A percentile compares a stretch with the other conserved stretches of the same genome.
Evolutionary conservation across 30 jellyfish, hydroid and myxozoan genomes (phyloP).

Genomic region (Pelagia noctiluca): DNA sequence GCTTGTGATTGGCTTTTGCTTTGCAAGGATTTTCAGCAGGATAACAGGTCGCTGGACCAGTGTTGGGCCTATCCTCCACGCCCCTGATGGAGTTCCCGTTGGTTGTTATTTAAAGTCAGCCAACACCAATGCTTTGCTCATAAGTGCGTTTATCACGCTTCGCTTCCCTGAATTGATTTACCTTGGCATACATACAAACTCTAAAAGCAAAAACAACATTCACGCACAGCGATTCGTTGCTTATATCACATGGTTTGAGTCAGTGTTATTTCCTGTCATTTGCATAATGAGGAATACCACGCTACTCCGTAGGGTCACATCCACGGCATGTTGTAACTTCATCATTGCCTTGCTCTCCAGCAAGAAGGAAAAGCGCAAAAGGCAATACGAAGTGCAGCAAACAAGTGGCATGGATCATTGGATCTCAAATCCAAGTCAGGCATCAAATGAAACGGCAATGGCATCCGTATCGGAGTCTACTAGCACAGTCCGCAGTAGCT

Average conservation of each 20-base stretch:
- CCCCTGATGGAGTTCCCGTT: constrained; percentile 50
- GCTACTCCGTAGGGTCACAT: constrained; percentile 48
- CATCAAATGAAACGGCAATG: constrained; percentile 6
- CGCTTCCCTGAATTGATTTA: constrained; percentile 60
- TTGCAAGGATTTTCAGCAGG: constrained; percentile 19
- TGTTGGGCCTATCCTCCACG: constrained; percentile 48
- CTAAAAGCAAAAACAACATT: constrained; percentile 1
- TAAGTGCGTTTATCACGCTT: constrained; percentile 34
- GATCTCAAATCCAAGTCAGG: constrained; percentile 28
- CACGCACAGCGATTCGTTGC: constrained; percentile 49
- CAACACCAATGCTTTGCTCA: constrained; percentile 46
- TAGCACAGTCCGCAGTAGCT: constrained; percentile 38
- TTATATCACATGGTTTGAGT: constrained; percentile 54
- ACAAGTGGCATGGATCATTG: constrained; percentile 25
- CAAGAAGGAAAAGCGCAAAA: constrained; percentile 28
- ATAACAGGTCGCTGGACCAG: constrained; percentile 39
- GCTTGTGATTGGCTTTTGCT: constrained; percentile 32
- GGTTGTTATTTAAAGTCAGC: constrained; percentile 71
- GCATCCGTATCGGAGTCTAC: constrained; percentile 22
- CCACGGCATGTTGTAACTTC: constrained; percentile 46
- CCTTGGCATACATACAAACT: constrained; percentile 24
- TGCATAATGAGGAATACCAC: constrained; percentile 67
- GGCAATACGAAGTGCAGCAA: constrained; percentile 40
- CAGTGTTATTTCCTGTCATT: constrained; percentile 41
- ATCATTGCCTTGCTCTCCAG: constrained; percentile 9